Evolutionary conservation across 1,140 invertebrate genomes (phyloP).

Genomic region (Hycleus phaleratus): DNA sequence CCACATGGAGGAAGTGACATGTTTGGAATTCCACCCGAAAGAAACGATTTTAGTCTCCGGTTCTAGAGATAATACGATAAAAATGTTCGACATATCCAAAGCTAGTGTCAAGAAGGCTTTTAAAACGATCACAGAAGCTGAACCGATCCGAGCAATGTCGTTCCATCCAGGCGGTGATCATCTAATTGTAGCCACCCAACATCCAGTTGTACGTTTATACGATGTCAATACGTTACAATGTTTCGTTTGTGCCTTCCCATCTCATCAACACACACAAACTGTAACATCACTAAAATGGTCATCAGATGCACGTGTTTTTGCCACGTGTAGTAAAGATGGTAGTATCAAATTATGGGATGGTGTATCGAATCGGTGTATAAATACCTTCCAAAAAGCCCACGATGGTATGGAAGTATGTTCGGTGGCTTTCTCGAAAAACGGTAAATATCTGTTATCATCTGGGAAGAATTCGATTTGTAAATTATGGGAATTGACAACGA

Average conservation of each 20-base stretch:
- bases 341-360: constrained; percentile 94
- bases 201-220: constrained; percentile 86
- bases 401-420: constrained; percentile 93
- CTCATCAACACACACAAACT: constrained; percentile 82
- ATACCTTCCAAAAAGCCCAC: constrained; percentile 89
- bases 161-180: constrained; percentile 96
- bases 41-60: constrained; percentile 91
- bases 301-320: constrained; percentile 77
- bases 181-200: constrained; percentile 86
- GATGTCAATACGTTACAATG: constrained; percentile 94
- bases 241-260: constrained; percentile 85
- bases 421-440: constrained; percentile 89
- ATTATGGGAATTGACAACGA: constrained; percentile 96
- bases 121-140: constrained; percentile 86
- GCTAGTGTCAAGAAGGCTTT: constrained; percentile 96
- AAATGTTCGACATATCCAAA: constrained; percentile 97
- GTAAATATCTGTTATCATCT: constrained; percentile 94
- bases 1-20: constrained; percentile 95
- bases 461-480: constrained; percentile 96
- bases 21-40: constrained; percentile 92
- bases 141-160: constrained; percentile 78
- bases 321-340: constrained; percentile 86
- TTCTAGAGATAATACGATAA: constrained; percentile 86
- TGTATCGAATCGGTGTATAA: constrained; percentile 88
- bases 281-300: constrained; percentile 67